These are phyloP conservation scores for Aquatica leii DNA, from an alignment of 2,888 invertebrate species.

Conservation along the genomic window DNA sequence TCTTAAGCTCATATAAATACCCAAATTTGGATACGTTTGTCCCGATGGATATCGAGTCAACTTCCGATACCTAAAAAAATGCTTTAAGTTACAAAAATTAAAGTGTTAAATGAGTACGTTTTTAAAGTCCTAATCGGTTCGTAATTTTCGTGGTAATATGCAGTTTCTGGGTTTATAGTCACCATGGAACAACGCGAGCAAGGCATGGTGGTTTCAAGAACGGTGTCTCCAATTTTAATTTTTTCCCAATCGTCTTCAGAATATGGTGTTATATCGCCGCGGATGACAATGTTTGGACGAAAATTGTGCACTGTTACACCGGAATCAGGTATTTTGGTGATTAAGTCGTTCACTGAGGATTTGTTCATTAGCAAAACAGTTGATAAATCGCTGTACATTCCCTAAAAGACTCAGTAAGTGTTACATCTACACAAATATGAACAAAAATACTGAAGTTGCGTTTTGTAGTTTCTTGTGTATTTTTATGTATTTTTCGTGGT, in stretches of 20 bases:
- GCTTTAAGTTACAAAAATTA: neutral
- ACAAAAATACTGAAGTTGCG: constrained; percentile 46
- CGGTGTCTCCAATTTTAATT: constrained; percentile 64
- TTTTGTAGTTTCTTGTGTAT: constrained; percentile 51
- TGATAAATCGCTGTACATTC: constrained; percentile 64
- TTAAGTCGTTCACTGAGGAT: constrained; percentile 64
- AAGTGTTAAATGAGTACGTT: constrained; percentile 56
- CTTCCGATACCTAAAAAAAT: constrained; percentile 4
- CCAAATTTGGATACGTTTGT: constrained; percentile 59
- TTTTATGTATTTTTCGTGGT: constrained; percentile 45
- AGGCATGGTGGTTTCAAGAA: constrained; percentile 64
- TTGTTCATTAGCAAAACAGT: constrained; percentile 65
- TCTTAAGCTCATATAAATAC: constrained; percentile 63
- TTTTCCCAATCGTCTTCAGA: constrained; percentile 67
- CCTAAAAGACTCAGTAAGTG: constrained; percentile 54
- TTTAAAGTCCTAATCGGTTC: constrained; percentile 66
- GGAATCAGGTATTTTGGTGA: constrained; percentile 56
- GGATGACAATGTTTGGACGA: constrained; percentile 66
- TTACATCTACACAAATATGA: neutral
- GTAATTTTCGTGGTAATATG: constrained; percentile 55
- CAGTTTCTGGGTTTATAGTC: constrained; percentile 63
- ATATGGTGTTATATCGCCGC: constrained; percentile 58
- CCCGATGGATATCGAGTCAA: constrained; percentile 1
- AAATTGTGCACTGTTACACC: constrained; percentile 62
- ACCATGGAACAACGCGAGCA: constrained; percentile 64